A percentile compares a stretch with the other conserved stretches of the same genome.
Conservation (phyloP, 2,113 vertebrate species). For the Mesembrinibis cayennensis region DNA sequence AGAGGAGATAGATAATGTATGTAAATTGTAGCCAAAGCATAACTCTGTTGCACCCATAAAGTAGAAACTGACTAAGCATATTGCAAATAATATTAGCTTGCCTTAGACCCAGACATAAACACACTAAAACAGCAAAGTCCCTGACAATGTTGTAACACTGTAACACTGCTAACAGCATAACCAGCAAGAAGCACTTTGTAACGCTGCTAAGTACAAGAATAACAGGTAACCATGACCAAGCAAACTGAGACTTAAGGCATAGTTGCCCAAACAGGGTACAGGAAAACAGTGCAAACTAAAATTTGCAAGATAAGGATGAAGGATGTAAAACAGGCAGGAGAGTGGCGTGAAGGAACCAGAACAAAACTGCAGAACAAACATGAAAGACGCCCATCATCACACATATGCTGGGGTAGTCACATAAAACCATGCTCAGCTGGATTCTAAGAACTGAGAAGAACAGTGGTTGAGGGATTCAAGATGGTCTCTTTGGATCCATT, state of each 20-base stretch:
- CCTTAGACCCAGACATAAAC: background rate
- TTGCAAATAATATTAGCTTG: background rate
- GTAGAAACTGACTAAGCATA: background rate
- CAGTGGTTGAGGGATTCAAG: background rate
- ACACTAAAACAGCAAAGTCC: background rate
- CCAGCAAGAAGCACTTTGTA: background rate
- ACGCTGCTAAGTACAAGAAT: background rate
- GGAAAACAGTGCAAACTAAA: background rate
- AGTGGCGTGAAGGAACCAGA: background rate
- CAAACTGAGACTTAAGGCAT: background rate
- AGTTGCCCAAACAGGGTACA: background rate
- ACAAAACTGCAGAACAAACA: background rate
- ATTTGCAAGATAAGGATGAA: background rate
- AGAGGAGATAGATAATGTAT: background rate
- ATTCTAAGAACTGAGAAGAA: background rate
- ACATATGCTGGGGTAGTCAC: too few species aligned
- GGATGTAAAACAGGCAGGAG: background rate
- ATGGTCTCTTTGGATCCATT: background rate
- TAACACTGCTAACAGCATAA: background rate
- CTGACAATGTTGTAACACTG: background rate
- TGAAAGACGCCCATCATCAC: background rate
- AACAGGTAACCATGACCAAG: background rate
- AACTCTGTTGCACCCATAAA: background rate
- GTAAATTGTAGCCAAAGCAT: background rate
- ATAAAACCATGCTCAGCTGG: background rate